A percentile compares a stretch with the other conserved stretches of the same genome.
Evolutionary conservation across 1,140 invertebrate species (phyloP).

Genomic region (Atta colombica): DNA sequence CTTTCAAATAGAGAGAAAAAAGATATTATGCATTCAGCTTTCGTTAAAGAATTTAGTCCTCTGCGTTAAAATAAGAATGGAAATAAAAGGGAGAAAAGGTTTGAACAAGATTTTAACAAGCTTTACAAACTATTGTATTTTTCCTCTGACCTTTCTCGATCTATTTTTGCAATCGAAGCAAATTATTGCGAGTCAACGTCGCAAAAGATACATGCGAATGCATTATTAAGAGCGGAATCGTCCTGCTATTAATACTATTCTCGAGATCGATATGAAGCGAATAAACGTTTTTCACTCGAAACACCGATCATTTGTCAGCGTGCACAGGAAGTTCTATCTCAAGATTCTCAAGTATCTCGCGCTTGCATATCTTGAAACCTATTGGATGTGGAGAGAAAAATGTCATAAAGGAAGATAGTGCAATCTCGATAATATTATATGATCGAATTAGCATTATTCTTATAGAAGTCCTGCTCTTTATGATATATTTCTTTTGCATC

Average conservation of each 20-base stretch:
- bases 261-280: constrained; percentile 46
- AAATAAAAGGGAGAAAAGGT: background rate
- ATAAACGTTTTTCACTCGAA: constrained; percentile 25
- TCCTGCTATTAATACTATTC: constrained; percentile 39
- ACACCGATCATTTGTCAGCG: constrained; percentile 10
- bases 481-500: background rate
- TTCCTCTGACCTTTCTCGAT: constrained; percentile 43
- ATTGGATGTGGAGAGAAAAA: background rate
- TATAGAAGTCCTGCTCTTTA: background rate
- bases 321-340: background rate
- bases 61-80: background rate
- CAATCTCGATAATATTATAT: background rate
- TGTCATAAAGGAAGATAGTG: background rate
- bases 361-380: background rate
- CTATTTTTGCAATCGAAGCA: constrained; percentile 34
- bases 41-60: background rate
- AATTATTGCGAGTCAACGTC: constrained; percentile 40
- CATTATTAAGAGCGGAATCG: constrained; percentile 50
- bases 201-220: constrained; percentile 42
- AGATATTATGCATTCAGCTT: background rate
- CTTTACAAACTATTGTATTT: constrained; percentile 29
- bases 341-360: background rate
- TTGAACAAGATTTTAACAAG: background rate
- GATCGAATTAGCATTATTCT: constrained; percentile 16
- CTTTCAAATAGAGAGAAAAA: background rate